phyloP scores from a whole-genome alignment of 2,113 vertebrate species.

The Upupa epops region DNA sequence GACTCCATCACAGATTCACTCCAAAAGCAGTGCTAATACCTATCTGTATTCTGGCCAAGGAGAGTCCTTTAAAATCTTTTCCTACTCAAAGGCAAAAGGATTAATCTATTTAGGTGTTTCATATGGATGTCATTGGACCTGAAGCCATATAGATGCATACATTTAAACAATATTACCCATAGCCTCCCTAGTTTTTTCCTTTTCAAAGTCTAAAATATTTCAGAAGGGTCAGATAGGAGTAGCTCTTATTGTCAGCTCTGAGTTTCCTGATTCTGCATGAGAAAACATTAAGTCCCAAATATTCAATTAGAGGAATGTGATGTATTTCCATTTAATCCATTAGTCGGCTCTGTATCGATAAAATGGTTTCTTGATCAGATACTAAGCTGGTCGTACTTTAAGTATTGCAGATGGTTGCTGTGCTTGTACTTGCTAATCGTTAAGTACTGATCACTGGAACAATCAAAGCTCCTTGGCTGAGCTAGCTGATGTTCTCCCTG shows the following conservation, averaged over 20 bases:
- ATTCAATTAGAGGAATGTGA: conserved; percentile 51
- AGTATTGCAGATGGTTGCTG: neutral
- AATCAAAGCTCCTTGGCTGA: conserved; percentile 23
- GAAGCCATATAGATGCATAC: neutral
- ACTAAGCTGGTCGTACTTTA: conserved; percentile 2
- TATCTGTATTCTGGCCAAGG: conserved; percentile 20
- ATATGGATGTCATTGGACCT: neutral
- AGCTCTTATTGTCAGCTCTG: neutral
- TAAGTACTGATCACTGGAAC: neutral
- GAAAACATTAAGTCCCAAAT: conserved; percentile 13
- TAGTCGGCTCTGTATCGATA: conserved; percentile 49
- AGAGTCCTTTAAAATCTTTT: neutral
- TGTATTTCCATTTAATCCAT: conserved; percentile 64
- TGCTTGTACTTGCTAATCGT: neutral
- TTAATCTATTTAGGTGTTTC: neutral
- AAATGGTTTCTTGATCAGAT: conserved; percentile 21
- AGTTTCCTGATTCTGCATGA: neutral
- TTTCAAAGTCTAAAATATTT: neutral
- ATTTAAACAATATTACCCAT: neutral
- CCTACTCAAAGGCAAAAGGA: neutral
- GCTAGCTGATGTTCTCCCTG: conserved; percentile 48
- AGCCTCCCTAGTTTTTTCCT: neutral
- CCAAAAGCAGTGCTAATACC: neutral
- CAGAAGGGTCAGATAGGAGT: neutral
- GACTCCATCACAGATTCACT: neutral